Evolutionary conservation across 2,888 invertebrate genomes (phyloP).

Genomic region (Marronus borbonicus): DNA sequence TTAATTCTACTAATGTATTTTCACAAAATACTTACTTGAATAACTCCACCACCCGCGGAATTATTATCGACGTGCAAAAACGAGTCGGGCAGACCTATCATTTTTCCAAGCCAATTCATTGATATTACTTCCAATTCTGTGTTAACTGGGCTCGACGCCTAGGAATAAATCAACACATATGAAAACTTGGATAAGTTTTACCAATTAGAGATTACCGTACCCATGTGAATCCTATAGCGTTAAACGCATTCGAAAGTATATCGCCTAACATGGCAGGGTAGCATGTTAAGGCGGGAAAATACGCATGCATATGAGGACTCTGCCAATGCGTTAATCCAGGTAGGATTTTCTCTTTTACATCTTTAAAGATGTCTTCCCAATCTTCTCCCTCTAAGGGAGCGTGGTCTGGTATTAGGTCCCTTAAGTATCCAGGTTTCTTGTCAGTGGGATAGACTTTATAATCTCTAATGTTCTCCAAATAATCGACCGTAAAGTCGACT

Average conservation of each 20-base stretch:
- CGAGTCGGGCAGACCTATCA: constrained; percentile 93
- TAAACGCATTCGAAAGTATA: constrained; percentile 95
- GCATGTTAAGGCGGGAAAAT: constrained; percentile 95
- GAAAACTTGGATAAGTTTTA: constrained; percentile 1
- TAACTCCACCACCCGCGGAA: constrained; percentile 93
- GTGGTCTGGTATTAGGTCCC: constrained; percentile 85
- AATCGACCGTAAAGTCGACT: constrained; percentile 98
- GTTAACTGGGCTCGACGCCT: constrained; percentile 98
- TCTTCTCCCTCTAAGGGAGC: constrained; percentile 91
- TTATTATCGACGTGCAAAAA: constrained; percentile 88
- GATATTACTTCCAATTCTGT: constrained; percentile 98
- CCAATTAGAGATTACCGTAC: constrained; percentile 73
- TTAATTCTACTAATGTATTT: no score
- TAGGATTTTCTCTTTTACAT: constrained; percentile 96
- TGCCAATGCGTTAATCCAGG: constrained; percentile 98
- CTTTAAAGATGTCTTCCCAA: constrained; percentile 93
- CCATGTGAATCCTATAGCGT: constrained; percentile 97
- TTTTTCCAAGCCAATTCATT: constrained; percentile 98
- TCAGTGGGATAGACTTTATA: constrained; percentile 90
- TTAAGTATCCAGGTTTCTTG: constrained; percentile 95
- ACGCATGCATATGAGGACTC: constrained; percentile 98
- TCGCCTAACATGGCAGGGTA: constrained; percentile 96
- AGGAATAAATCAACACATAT: constrained; percentile 51
- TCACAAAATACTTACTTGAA: constrained; percentile 78
- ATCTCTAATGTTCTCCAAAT: constrained; percentile 91